Evolutionary conservation across 2,797 vertebrate species (phyloP), one percentile per base, ranked within the genome.

Genomic region (Malurus splendens): DNA sequence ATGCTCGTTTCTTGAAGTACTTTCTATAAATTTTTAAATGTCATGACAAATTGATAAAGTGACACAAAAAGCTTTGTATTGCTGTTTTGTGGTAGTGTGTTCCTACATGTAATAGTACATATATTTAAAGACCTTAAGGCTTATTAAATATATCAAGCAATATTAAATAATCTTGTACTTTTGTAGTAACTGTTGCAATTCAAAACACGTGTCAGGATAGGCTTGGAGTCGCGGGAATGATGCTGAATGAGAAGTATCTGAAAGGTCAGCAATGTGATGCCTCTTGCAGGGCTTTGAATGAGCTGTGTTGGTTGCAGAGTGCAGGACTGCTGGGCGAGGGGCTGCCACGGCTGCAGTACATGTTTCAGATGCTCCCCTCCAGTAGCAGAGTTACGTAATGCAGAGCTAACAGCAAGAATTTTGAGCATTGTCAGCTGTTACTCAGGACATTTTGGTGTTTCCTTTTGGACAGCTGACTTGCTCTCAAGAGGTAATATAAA

Each of bases 361-460:
- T 83, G 48, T 87, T 95, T 80, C 89, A 51, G 90, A 83, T 90
- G 72, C 89, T 96, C 48, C 86, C 81, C 33, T 68, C 55, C 86
- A 65, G 82, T 56, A 93, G 70, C 87, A 80, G 89, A 93, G 88
- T 97, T 97, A 95, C 75, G 87, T 96, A 97, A 97, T 92, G 82
- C 48, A 73, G 82, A 92, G 93, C 84, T 61, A 77, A 88, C 94
- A 93, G 82, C 59, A 93, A 93, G 96, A 95, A 97, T 96, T 95
- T 92, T 86, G 93, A 96, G 82, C 94, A 94, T 96, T 96, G 92
- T 96, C 97, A 98, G 97, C 97, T 97, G 96, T 96, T 96, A 82
- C 92, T 95, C 56, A 17, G 67, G 86, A 67, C 90, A 10, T 96
- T 96, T 96, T 96, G 77, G 87, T 96, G 95, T 97, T 97, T 97